These are phyloP conservation scores for Oncorhynchus mykiss DNA, from an alignment of 2,113 vertebrate genomes.

Conservation along the genomic window DNA sequence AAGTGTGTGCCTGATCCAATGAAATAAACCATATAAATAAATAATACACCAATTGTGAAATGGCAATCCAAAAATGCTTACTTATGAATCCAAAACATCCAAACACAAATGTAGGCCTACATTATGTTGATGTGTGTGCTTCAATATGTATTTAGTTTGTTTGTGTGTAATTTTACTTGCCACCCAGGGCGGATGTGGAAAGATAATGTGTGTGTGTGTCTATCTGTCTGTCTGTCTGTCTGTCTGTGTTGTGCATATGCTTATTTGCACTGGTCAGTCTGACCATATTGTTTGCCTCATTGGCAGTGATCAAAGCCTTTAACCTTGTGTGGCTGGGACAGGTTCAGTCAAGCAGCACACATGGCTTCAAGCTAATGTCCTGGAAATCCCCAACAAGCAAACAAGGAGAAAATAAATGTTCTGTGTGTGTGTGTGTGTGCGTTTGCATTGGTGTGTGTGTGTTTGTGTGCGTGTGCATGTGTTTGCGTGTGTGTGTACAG, in stretches of 20 bases:
- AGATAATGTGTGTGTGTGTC: neutral
- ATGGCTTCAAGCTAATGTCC: slow-evolving; percentile 56
- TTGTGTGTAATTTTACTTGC: no score
- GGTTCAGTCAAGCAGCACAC: slow-evolving; percentile 35
- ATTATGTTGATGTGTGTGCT: neutral
- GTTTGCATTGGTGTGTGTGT: neutral
- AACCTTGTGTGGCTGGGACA: slow-evolving; percentile 25
- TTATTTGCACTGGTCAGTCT: neutral
- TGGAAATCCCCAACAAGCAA: slow-evolving; percentile 58
- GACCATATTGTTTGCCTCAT: slow-evolving; percentile 20
- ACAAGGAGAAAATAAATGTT: slow-evolving; percentile 33
- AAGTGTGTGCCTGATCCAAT: slow-evolving; percentile 11
- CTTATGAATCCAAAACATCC: neutral
- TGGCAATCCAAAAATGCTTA: neutral
- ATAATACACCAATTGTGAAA: neutral
- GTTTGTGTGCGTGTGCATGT: slow-evolving; percentile 2
- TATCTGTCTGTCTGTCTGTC: neutral
- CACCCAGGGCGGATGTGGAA: no score
- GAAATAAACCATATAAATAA: neutral
- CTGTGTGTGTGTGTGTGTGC: neutral
- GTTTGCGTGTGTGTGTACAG: slow-evolving; percentile 12
- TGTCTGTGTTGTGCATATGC: slow-evolving; percentile 20
- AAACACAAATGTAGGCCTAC: neutral
- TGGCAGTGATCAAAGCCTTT: slow-evolving; percentile 46
- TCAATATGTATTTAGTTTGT: neutral